Conservation (phyloP, 2,888 invertebrate genomes). For the Nemapogon koenigi region DNA sequence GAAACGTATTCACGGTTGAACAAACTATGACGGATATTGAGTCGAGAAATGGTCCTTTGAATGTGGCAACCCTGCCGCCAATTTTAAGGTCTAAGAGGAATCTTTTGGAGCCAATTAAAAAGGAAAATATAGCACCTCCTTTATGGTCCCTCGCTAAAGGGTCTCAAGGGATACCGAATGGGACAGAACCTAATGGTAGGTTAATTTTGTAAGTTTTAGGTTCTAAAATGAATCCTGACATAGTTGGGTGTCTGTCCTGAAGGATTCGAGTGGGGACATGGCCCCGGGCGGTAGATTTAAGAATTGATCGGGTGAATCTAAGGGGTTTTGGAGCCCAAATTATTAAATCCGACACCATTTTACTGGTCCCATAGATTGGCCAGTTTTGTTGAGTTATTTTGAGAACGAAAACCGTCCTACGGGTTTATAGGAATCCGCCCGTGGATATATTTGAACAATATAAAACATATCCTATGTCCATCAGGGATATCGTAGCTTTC, state of each 20-base stretch:
- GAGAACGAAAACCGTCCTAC: too few relatives aligned
- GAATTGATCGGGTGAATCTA: too few relatives aligned
- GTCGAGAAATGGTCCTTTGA: neutral
- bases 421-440: too few relatives aligned
- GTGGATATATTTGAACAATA: too few relatives aligned
- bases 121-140: slow-evolving; percentile 30
- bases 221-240: neutral
- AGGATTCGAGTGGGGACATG: too few relatives aligned
- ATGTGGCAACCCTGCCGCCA: slow-evolving; percentile 30
- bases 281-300: too few relatives aligned
- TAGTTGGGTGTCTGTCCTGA: slow-evolving; percentile 38
- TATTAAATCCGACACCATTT: too few relatives aligned
- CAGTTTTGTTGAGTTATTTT: too few relatives aligned
- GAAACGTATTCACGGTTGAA: slow-evolving; percentile 44
- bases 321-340: too few relatives aligned
- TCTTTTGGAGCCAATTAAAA: slow-evolving; percentile 48
- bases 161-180: neutral
- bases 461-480: too few relatives aligned
- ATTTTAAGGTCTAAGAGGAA: slow-evolving; percentile 41
- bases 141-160: slow-evolving; percentile 56
- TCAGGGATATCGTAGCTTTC: too few relatives aligned
- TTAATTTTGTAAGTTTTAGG: neutral
- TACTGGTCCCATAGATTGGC: too few relatives aligned
- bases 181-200: neutral
- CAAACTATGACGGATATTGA: slow-evolving; percentile 34